These are phyloP conservation scores for Ectobius pallidus DNA, from an alignment of 2,888 invertebrate species.

Conservation along the genomic window DNA sequence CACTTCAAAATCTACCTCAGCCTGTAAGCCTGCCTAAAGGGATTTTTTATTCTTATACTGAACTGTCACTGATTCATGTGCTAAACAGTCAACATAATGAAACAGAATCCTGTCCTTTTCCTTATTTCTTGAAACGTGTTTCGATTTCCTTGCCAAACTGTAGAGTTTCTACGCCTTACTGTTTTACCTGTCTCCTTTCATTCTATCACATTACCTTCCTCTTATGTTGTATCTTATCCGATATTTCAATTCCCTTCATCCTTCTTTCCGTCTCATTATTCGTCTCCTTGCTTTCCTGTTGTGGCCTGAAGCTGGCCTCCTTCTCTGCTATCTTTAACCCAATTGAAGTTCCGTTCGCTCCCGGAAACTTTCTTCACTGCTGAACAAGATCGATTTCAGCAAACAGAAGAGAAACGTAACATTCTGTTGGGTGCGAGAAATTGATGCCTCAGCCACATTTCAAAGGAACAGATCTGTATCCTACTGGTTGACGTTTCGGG, in stretches of 20 bases:
- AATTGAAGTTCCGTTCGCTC: slow-evolving; percentile 3
- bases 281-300: background rate
- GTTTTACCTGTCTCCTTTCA: background rate
- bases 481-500: no score
- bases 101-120: no score
- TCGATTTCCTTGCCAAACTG: no score
- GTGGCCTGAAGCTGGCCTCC: background rate
- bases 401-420: background rate
- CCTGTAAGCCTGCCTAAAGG: no score
- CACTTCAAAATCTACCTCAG: no score
- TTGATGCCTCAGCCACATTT: no score
- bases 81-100: no score
- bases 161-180: no score
- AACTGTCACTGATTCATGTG: no score
- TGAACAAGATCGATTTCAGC: background rate
- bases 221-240: slow-evolving; percentile 4
- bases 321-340: background rate
- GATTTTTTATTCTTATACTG: no score
- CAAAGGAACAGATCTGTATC: no score
- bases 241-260: background rate
- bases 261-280: background rate
- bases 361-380: background rate
- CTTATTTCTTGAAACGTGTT: no score
- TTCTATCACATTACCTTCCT: background rate
- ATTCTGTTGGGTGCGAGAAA: background rate